These are phyloP conservation scores for Herminia tarsipennalis DNA, from an alignment of 2,888 invertebrate species.

Conservation along the genomic window DNA sequence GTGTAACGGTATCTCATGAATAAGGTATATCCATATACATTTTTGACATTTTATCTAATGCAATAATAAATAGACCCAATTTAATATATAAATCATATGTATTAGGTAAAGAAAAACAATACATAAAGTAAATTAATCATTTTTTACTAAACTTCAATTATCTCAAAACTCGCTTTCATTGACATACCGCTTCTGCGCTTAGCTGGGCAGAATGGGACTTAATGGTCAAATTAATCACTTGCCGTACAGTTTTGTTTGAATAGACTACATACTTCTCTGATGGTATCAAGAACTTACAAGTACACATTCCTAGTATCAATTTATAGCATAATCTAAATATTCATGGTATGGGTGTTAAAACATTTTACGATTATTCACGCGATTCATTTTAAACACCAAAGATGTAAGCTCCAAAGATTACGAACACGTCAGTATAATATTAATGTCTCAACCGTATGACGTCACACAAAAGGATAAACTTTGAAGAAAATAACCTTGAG, in stretches of 20 bases:
- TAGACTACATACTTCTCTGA: constrained; percentile 10
- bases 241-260: constrained; percentile 23
- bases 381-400: constrained; percentile 1
- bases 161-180: too few relatives aligned
- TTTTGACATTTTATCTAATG: too few relatives aligned
- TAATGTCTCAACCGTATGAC: constrained; percentile 11
- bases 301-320: not conserved
- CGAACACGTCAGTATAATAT: constrained; percentile 13
- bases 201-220: too few relatives aligned
- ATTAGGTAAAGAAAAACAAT: too few relatives aligned
- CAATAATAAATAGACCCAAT: too few relatives aligned
- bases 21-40: too few relatives aligned
- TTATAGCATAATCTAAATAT: not conserved
- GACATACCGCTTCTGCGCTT: too few relatives aligned
- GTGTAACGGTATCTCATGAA: too few relatives aligned
- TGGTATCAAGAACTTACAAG: not conserved
- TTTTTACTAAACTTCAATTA: too few relatives aligned
- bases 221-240: constrained; percentile 21
- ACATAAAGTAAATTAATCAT: too few relatives aligned
- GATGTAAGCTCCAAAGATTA: not conserved
- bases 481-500: constrained; percentile 37
- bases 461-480: constrained; percentile 37
- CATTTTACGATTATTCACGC: not conserved
- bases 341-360: not conserved
- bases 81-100: too few relatives aligned